Evolutionary conservation across 2,797 vertebrate species (phyloP), one percentile per base, ranked within the genome.

Genomic region (Chelon labrosus): DNA sequence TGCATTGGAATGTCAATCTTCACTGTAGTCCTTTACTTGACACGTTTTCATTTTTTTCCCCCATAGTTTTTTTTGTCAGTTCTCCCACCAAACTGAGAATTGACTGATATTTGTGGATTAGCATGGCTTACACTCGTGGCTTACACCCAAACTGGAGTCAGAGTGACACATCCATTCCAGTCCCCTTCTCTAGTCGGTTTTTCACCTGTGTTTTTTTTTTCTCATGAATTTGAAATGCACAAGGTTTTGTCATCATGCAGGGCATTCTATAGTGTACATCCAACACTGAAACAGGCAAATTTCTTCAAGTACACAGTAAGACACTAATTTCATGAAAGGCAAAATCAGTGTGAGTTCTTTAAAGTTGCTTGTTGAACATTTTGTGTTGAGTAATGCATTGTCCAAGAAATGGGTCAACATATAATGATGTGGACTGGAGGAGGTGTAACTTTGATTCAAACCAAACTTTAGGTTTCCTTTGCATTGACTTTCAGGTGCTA

Each of bases 161-260:
- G 35, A 75, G 52, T 47, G n/a, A n/a, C 65, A 68, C 62, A 37
- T 73, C 25, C 51, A 60, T 44, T 60, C 13, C 44, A 31, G 63
- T 65, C 16, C 42, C 41, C 35, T 61, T 50, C 6, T 41, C 31
- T 27, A 27, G 39, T 70, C 42, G n/a, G 12, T 27, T 46, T 46
- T 71, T 37, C 16, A 35, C 56, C 50, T 47, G 25, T 61, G 41
- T 79, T 59, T 63, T 42, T 74, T 70, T 27, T 4, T n/a, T n/a
- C n/a, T n/a, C 78, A 56, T 82, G 19, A 78, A 70, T 52, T 42
- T 37, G 35, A 86, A 59, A 70, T 63, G 41, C 7, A 31, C 46
- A n/a, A 20, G 11, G 58, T 47, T 8, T 31, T 55, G 49, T 74
- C 59, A 14, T 72, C 82, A 87, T 86, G 80, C 85, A 82, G 63